These are phyloP conservation scores for Augochlora pura DNA, from an alignment of 1,140 invertebrate species.

Conservation along the genomic window DNA sequence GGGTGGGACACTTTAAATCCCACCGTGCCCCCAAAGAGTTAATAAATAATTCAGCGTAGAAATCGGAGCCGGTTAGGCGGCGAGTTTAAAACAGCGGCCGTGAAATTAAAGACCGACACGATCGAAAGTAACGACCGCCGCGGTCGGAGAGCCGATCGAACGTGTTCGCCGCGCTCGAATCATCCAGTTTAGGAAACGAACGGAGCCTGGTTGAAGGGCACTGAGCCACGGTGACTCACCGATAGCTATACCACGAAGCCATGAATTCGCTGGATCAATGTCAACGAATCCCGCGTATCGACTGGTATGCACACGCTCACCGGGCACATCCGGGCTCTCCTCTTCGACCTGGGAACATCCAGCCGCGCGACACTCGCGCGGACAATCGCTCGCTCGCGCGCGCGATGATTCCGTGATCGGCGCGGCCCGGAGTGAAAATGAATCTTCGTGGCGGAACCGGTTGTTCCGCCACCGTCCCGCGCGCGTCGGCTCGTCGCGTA, in stretches of 20 bases:
- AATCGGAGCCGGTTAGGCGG: background rate
- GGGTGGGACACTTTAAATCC: too few species aligned
- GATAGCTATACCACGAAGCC: conserved; percentile 47
- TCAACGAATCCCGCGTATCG: conserved; percentile 52
- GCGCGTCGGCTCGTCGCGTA: background rate
- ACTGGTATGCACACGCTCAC: conserved; percentile 17
- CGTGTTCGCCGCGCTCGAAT: background rate
- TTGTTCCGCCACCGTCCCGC: background rate
- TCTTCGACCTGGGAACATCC: conserved; percentile 6
- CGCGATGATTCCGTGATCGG: background rate
- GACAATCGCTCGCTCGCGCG: background rate
- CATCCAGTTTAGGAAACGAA: conserved; percentile 44
- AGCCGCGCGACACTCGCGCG: background rate
- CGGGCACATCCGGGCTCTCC: conserved; percentile 22
- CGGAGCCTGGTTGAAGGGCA: conserved; percentile 46
- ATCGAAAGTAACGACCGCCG: background rate
- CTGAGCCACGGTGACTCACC: conserved; percentile 54
- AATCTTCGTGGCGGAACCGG: background rate
- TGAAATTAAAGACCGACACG: background rate
- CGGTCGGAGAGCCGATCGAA: background rate
- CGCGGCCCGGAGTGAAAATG: background rate
- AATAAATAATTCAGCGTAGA: conserved; percentile 27
- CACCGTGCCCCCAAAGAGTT: too few species aligned
- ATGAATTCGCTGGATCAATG: conserved; percentile 50
- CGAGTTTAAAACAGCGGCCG: background rate